These are phyloP conservation scores for Mesoligia furuncula DNA, from an alignment of 2,888 invertebrate species.

Conservation along the genomic window DNA sequence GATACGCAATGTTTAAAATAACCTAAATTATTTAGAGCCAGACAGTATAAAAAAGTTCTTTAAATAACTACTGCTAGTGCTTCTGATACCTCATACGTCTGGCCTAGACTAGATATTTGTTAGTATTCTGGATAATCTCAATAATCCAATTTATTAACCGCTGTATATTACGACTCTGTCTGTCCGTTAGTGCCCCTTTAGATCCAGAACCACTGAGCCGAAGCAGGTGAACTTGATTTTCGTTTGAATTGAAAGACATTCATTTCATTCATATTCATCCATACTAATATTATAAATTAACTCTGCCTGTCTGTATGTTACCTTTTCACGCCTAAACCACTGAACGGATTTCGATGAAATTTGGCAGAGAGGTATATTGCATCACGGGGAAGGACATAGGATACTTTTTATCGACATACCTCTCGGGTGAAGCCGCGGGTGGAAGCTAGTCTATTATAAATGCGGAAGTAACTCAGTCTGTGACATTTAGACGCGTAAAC, in stretches of 20 bases:
- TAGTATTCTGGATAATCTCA: conserved; percentile 46
- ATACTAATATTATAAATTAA: too few species aligned
- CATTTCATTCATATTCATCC: not conserved
- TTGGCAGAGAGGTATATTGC: too few species aligned
- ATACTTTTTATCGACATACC: too few species aligned
- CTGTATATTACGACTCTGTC: not conserved
- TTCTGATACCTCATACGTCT: conserved; percentile 29
- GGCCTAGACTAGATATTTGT: conserved; percentile 41
- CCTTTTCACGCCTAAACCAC: too few species aligned
- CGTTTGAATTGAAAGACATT: not conserved
- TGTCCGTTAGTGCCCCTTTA: not conserved
- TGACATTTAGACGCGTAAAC: not conserved
- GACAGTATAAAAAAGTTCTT: conserved; percentile 49
- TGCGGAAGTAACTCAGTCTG: not conserved
- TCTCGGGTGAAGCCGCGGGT: too few species aligned
- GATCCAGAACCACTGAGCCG: not conserved
- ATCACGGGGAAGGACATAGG: too few species aligned
- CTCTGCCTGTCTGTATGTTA: too few species aligned
- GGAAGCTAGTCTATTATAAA: not conserved
- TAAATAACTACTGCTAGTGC: conserved; percentile 30
- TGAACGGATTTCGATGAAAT: too few species aligned
- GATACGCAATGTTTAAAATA: conserved; percentile 35
- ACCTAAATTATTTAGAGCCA: conserved; percentile 44
- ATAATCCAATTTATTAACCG: conserved; percentile 26
- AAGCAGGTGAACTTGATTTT: not conserved